Evolutionary conservation across 2,797 vertebrate species (phyloP), one percentile per base, ranked within the genome.

Genomic region (Todus mexicanus): DNA sequence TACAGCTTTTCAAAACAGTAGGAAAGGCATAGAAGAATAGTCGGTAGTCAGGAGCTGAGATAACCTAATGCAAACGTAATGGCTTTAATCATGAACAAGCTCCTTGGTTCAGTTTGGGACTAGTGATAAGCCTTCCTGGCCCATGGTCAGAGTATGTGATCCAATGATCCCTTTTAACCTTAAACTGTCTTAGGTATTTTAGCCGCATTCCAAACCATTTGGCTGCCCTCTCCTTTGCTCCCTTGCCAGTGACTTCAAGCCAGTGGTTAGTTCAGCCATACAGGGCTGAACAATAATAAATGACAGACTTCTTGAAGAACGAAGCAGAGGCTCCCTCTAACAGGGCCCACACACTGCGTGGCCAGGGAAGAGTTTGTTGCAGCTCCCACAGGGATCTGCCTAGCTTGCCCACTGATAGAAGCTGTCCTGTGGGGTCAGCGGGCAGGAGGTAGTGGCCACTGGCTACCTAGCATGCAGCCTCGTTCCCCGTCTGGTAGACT

Each of bases 401-500:
- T 0, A 3, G 10, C 47, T 85, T 8, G 5, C 35, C 35, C 42
- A 43, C 15, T 0, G 2, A 38, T 42, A 15, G 57, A 61, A 85
- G 43, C 43, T 26, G 23, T 50, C 60, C 73, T 57, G 21, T 37
- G 35, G 27, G 35, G 59, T 21, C 78, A 31, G 29, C 5, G 16
- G 37, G 35, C 13, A 38, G 63, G 25, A 64, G 33, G 5, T 53
- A 53, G 73, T 74, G 45, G 66, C 70, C 51, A 2, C 48, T 1
- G 9, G 43, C 35, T 50, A 8, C 45, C 29, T 17, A 35, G 40
- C 22, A 10, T 1, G 0, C 12, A 38, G 61, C 40, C 4, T 3
- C 0, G 1, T 66, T 92, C 33, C 27, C 37, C 0, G 0, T 29
- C 43, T 6, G 1, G 11, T 15, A 23, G 17, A 25, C 4, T 2